Conservation (phyloP, 2,113 vertebrate species). For the Ameiurus melas region DNA sequence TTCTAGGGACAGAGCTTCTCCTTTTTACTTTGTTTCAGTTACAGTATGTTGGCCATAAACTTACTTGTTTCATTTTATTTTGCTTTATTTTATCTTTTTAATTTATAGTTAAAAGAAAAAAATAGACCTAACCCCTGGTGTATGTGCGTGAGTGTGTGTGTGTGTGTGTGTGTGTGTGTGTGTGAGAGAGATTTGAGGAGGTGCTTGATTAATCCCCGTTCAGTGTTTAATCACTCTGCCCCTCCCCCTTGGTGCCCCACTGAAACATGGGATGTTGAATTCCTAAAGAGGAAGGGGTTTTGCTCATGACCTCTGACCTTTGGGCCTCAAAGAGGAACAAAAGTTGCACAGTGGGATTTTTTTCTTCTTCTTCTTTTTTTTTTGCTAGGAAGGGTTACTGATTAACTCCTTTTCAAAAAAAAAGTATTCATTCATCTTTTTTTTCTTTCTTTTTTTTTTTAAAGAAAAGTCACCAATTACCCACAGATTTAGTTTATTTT, state of each 20-base stretch:
- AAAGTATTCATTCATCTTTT: neutral
- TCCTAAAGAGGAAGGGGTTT: constrained; percentile 67
- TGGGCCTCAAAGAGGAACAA: constrained; percentile 60
- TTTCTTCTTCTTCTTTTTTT: too few species aligned
- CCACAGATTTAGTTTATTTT: neutral
- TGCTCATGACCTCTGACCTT: constrained; percentile 65
- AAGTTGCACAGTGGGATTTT: constrained; percentile 54
- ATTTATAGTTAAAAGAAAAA: neutral
- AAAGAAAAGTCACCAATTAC: neutral
- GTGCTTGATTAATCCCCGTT: constrained; percentile 39
- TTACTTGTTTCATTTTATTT: neutral
- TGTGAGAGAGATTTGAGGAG: constrained; percentile 20
- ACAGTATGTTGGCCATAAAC: neutral
- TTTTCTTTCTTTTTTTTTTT: neutral
- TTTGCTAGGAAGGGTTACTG: constrained; percentile 46
- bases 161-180: constrained; percentile 34
- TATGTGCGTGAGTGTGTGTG: constrained; percentile 45
- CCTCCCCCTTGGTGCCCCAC: constrained; percentile 59
- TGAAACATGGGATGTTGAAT: constrained; percentile 67
- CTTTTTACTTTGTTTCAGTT: neutral
- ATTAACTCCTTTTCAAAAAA: constrained; percentile 18
- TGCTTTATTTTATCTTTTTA: neutral
- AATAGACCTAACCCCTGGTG: neutral
- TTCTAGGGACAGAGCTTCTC: neutral
- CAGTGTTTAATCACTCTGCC: constrained; percentile 68